Evolutionary conservation across 2,113 vertebrate species (phyloP), one percentile per base, ranked within the genome.

Genomic region (Delphinus delphis): DNA sequence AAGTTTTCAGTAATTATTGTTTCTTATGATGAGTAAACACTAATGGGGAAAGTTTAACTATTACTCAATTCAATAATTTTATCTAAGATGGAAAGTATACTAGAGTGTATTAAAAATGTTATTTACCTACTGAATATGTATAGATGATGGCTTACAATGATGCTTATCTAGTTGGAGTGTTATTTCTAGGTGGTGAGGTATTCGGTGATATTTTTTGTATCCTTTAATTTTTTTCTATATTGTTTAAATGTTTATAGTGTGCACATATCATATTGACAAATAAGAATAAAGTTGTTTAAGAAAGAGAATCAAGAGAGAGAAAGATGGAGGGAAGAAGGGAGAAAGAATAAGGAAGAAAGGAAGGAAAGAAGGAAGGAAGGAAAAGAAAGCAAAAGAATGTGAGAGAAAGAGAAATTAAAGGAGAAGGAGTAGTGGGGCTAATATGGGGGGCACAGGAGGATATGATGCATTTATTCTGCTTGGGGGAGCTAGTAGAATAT

Each of bases 361-460:
- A 31, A 21, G 1, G 5, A 12, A 31, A 38, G 4, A 10, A 71
- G 55, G 70, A 33, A n/a, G 17, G 70, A 33, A n/a, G 11, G 53
- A 26, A 67, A 3, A n/a, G 14, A 18, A 33, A 85, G 36, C 15
- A 8, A 15, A 23, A 47, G 50, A 36, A 31, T 1, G 3, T 79
- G 76, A 77, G 28, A 33, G 73, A 53, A 55, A 55, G 33, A 50
- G 31, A 62, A 8, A 62, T 28, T 28, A 28, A 62, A 26, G 60
- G 60, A 62, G 23, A 62, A 5, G n/a, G 14, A 21, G 8, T 2
- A 15, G 11, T 58, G 13, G n/a, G 7, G 38, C 26, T 58, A 38
- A 36, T 33, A 5, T 3, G 14, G 11, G 28, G 63, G 4, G 3
- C 14, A 17, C 0, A 8, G 1, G 18, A 44, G 25, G 5, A 31